These are phyloP conservation scores for Cygnus buccinator DNA, from an alignment of 2,113 vertebrate genomes.

Conservation along the genomic window DNA sequence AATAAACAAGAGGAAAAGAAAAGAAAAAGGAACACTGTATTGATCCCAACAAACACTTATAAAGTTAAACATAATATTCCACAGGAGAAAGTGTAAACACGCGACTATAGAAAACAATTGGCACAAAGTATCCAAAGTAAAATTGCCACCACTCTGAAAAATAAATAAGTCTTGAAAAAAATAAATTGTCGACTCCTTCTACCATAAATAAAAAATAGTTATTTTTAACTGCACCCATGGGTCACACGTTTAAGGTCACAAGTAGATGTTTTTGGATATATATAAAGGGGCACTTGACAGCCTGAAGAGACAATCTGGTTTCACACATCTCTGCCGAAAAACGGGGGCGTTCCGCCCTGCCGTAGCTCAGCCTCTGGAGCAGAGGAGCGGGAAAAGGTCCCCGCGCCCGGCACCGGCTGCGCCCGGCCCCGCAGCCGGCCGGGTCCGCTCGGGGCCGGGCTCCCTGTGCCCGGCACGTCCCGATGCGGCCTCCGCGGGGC, in stretches of 20 bases:
- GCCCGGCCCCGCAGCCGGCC: neutral
- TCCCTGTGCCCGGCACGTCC: neutral
- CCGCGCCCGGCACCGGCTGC: neutral
- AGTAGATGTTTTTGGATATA: conserved; percentile 86
- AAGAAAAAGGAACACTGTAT: conserved; percentile 73
- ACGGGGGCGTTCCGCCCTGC: neutral
- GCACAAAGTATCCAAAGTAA: conserved; percentile 83
- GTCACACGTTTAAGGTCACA: conserved; percentile 90
- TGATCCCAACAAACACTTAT: conserved; percentile 86
- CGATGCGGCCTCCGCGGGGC: neutral
- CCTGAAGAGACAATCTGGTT: conserved; percentile 73
- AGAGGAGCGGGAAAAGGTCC: neutral
- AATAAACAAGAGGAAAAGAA: conserved; percentile 39
- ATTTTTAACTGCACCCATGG: conserved; percentile 83
- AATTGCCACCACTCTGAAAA: conserved; percentile 83
- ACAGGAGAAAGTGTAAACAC: conserved; percentile 84
- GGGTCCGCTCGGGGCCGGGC: neutral
- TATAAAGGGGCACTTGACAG: conserved; percentile 88
- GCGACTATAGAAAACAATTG: conserved; percentile 82
- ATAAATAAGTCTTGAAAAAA: conserved; percentile 89
- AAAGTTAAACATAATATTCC: conserved; percentile 85
- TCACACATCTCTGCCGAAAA: conserved; percentile 42
- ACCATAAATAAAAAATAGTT: conserved; percentile 91
- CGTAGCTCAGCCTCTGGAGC: neutral
- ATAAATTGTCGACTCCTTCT: conserved; percentile 80